Evolutionary conservation across 2,797 vertebrate species (phyloP), one percentile per base, ranked within the genome.

Genomic region (Gambelia wislizenii): DNA sequence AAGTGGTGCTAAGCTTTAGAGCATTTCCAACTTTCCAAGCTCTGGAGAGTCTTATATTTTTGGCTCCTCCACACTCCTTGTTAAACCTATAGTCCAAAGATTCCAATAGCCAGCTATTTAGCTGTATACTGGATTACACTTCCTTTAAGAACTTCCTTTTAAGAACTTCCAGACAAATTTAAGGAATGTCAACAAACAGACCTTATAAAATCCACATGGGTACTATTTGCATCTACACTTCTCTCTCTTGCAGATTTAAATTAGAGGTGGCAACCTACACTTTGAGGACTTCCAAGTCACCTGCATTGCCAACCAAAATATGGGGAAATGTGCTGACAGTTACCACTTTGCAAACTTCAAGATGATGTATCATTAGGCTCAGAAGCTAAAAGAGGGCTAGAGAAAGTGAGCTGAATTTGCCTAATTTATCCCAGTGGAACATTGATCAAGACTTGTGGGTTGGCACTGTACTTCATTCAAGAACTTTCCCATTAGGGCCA

Each of bases 381-480:
- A 0, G 56, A 8, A 75, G 61, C 74, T 77, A 56, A 78, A 88
- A 70, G n/a, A 42, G 4, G 14, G 56, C 10, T 6, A 30, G 39
- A 8, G 33, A 44, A 30, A 27, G 74, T 7, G 12, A 2, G 16
- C 39, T 83, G 54, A 80, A 80, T 88, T 54, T 86, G 79, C 81
- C 54, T 92, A 84, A 86, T 87, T 72, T 4, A 36, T 69, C 49
- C 0, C 0, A 61, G 30, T 88, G 87, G 93, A 89, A 91, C 89
- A 49, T 5, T 74, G 49, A 77, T 87, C 83, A 85, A 84, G 22
- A 16, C 44, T 18, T 54, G 61, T 78, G 47, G 0, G 27, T 52
- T 64, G 67, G 56, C 49, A 18, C 6, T 30, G 87, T 42, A 13
- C 59, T 89, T 2, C 0, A 72, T 89, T 91, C 87, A 78, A 70